These are phyloP conservation scores for Daubentonia madagascariensis DNA, from an alignment of 2,113 vertebrate genomes.

Conservation along the genomic window DNA sequence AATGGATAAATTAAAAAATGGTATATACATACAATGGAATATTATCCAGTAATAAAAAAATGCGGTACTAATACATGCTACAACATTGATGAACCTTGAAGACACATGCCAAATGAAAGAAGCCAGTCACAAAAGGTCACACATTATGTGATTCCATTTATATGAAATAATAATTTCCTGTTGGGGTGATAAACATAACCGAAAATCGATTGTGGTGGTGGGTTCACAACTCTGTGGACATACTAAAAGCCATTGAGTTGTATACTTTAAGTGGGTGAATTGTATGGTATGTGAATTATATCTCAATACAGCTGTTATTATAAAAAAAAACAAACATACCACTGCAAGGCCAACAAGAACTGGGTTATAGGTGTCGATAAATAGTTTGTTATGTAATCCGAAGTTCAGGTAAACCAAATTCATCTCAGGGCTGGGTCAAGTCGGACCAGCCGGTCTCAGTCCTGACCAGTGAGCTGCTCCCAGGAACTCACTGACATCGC, in stretches of 20 bases:
- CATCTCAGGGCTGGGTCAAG: no score
- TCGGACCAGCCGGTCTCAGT: no score
- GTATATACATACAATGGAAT: neutral
- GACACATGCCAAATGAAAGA: neutral
- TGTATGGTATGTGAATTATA: neutral
- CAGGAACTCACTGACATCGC: neutral
- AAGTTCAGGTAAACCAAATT: neutral
- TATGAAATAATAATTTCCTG: neutral
- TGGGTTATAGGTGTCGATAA: no score
- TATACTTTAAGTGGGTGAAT: neutral
- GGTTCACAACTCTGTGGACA: neutral
- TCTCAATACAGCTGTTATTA: neutral
- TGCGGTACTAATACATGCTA: neutral
- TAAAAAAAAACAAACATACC: no score
- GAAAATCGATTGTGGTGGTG: neutral
- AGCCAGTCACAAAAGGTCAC: neutral
- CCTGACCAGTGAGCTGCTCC: neutral
- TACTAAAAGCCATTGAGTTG: neutral
- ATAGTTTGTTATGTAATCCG: no score
- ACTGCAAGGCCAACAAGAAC: no score
- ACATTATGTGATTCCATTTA: neutral
- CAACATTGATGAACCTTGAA: neutral
- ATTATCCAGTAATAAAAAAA: neutral
- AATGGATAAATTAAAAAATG: neutral
- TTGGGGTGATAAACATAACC: neutral